These are phyloP conservation scores for Haliclona indistincta DNA, from an alignment of 37 sponge, comb jelly and placozoan species.

Conservation along the genomic window DNA sequence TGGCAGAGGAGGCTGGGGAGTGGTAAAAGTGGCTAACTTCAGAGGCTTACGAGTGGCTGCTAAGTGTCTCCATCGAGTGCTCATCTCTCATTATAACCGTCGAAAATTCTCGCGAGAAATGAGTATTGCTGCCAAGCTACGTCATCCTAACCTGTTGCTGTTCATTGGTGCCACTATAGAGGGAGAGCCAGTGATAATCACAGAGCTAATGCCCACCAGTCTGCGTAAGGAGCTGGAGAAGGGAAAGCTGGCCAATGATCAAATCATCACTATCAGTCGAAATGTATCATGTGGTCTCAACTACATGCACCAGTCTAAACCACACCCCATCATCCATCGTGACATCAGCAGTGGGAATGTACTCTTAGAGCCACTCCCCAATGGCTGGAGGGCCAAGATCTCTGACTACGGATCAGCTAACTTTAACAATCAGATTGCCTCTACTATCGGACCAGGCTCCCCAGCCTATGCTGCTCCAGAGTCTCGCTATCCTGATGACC, in stretches of 20 bases:
- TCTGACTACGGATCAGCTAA: constrained; percentile 69
- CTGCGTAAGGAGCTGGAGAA: constrained; percentile 22
- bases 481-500: constrained; percentile 12
- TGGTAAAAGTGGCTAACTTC: constrained; percentile 57
- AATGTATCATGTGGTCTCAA: too few species aligned
- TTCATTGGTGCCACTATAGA: constrained; percentile 72
- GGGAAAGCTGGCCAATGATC: neutral
- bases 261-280: constrained; percentile 5
- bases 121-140: constrained; percentile 48
- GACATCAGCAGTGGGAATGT: too few species aligned
- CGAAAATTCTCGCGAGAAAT: constrained; percentile 54
- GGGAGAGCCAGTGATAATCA: constrained; percentile 33
- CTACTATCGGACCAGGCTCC: constrained; percentile 33
- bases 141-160: constrained; percentile 71
- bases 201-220: constrained; percentile 61
- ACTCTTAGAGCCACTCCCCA: too few species aligned
- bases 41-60: constrained; percentile 64
- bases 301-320: too few species aligned
- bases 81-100: constrained; percentile 41
- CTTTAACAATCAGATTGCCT: constrained; percentile 20
- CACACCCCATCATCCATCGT: too few species aligned
- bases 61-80: constrained; percentile 48
- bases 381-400: too few species aligned
- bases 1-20: constrained; percentile 67
- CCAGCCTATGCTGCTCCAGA: constrained; percentile 59